phyloP scores from a whole-genome alignment of 35 echinoderm and acorn worm species.

The Ptychodera flava region DNA sequence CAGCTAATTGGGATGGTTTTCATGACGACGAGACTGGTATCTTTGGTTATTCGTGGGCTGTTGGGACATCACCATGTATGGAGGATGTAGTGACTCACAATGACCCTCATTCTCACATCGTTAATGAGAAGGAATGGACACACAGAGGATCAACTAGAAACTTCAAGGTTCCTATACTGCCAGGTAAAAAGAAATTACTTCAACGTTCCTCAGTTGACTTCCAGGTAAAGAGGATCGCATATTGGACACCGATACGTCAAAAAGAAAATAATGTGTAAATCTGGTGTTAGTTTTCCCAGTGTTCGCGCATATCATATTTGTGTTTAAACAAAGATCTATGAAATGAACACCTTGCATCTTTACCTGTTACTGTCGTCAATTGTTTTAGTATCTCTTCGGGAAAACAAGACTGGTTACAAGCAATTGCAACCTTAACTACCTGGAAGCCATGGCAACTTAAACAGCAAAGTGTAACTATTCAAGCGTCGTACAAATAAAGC shows the following conservation, averaged over 20 bases:
- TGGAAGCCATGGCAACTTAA: too few species aligned
- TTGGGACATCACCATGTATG: slow-evolving; percentile 3
- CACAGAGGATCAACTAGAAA: slow-evolving; percentile 16
- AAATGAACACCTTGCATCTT: too few species aligned
- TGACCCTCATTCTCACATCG: slow-evolving; percentile 41
- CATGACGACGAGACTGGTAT: slow-evolving; percentile 52
- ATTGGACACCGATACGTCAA: background rate
- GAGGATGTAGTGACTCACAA: slow-evolving; percentile 11
- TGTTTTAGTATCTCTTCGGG: too few species aligned
- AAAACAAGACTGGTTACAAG: too few species aligned
- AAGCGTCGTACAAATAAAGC: too few species aligned
- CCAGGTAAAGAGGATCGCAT: background rate
- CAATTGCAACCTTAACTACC: too few species aligned
- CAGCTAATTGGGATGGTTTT: slow-evolving; percentile 57
- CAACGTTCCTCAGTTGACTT: background rate
- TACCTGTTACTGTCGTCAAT: too few species aligned
- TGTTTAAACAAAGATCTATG: background rate
- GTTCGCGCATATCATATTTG: background rate
- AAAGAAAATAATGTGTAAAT: background rate
- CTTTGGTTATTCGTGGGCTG: slow-evolving; percentile 35
- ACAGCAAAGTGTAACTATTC: too few species aligned
- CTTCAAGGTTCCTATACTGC: slow-evolving; percentile 21
- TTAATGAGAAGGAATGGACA: slow-evolving; percentile 35
- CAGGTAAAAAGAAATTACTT: slow-evolving; percentile 11
- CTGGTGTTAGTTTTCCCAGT: background rate